phyloP scores from a whole-genome alignment of 2,113 vertebrate genomes.

The Canis aureus region DNA sequence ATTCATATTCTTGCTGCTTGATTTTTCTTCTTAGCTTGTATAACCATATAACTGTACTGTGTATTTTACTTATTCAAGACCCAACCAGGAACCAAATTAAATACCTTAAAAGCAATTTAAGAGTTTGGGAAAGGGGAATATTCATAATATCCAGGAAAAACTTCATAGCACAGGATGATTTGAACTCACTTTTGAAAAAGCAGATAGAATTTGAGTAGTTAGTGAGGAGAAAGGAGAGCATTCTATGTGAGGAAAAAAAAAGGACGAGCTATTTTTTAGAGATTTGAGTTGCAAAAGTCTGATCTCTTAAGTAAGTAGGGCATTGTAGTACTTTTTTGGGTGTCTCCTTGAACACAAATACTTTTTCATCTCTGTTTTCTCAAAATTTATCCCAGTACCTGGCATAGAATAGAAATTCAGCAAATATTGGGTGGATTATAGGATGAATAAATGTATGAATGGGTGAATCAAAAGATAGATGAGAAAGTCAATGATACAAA shows the following conservation, averaged over 20 bases:
- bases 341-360: neutral
- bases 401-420: conserved; percentile 24
- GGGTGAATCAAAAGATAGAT: neutral
- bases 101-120: neutral
- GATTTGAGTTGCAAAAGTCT: neutral
- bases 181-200: conserved; percentile 18
- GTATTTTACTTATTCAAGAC: neutral
- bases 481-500: neutral
- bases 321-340: neutral
- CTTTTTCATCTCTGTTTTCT: neutral
- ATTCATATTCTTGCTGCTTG: neutral
- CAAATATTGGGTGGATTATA: neutral
- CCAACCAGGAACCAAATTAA: neutral
- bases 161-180: neutral
- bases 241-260: neutral
- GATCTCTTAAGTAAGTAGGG: neutral
- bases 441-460: neutral
- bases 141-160: neutral
- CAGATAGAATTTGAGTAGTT: neutral
- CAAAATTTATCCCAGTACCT: neutral
- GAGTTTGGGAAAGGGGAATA: neutral
- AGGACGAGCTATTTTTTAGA: neutral
- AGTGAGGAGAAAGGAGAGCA: neutral
- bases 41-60: neutral
- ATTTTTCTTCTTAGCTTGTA: neutral